Base-by-base conservation (phyloP, 2,888 invertebrate genomes). In the Hyppa rectilinea region DNA sequence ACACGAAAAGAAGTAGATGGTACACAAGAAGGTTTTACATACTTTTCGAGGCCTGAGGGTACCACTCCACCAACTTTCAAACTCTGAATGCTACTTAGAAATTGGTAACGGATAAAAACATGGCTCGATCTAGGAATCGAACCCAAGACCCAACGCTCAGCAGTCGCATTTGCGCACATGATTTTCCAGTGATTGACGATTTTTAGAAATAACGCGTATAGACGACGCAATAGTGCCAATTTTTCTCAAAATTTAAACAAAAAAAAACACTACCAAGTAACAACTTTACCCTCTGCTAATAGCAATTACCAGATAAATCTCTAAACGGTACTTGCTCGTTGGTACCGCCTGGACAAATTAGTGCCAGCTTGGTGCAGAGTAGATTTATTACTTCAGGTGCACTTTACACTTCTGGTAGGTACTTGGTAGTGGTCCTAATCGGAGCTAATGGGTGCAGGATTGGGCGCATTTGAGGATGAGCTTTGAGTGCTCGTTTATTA, bases 341-440 rank as follows among this genome's bases (percentile, higher is more conserved):
- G 47, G 61, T 62, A 60, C 23, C 34, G 7, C 50, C 20, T 65
- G 43, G 50, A 64, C 72, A 71, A 81, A 79, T 78, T 65, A 72
- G 50, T 58, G 47, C 31, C 47, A 59, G 47, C 70, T 65, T 20
- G 34, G 47, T 49, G 49, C 79, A 29, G 43, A 71, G 52, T 82
- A 45, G 59, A 80, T 82, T 80, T 78, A 82, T 65, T 5, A 60
- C 59, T 63, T 14, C 49, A 66, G 52, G 34, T 82, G 55, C 72
- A 77, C 70, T 77, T 56, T 77, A 71, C 61, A 50, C 71, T 58
- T 29, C 58, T 31, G 29, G 45, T 55, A 50, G 29, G 45, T 55
- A 50, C 40, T 56, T 40, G 61, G n/a, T 17, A n/a, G 38, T 31
- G n/a, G 38, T 29, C 68, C 64, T 78, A 81, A 78, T 70, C 26